A percentile compares a stretch with the other conserved stretches of the same genome.
phyloP scores from a whole-genome alignment of 2,113 vertebrate species.

The Callionymus lyra region DNA sequence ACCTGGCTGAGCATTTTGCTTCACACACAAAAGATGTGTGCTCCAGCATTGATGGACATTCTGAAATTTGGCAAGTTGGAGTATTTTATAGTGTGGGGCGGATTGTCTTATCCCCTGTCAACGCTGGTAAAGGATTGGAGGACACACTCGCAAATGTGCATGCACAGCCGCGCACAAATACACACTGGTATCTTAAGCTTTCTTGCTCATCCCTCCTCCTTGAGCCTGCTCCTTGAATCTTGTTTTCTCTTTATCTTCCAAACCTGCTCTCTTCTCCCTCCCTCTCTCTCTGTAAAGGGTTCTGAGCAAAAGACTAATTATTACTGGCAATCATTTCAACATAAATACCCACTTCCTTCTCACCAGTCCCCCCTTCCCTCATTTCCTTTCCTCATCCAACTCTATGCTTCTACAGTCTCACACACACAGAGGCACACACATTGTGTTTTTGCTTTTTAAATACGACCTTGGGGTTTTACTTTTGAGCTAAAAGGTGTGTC shows the following conservation, averaged over 20 bases:
- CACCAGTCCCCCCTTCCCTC: slow-evolving; percentile 9
- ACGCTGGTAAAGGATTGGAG: slow-evolving; percentile 52
- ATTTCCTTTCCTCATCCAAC: not conserved
- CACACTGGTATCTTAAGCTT: slow-evolving; percentile 10
- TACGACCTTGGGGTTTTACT: slow-evolving; percentile 39
- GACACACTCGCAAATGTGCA: slow-evolving; percentile 10
- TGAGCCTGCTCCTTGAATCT: slow-evolving; percentile 21
- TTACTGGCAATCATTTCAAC: slow-evolving; percentile 60
- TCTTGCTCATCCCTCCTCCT: slow-evolving; percentile 13
- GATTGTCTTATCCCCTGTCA: slow-evolving; percentile 69
- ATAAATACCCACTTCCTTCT: slow-evolving; percentile 51
- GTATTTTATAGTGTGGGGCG: slow-evolving; percentile 57
- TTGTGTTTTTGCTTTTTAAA: slow-evolving; percentile 41
- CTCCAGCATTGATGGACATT: slow-evolving; percentile 53
- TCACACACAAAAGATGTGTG: slow-evolving; percentile 11
- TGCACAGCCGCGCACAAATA: slow-evolving; percentile 7
- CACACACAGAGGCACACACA: no score
- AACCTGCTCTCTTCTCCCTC: slow-evolving; percentile 16
- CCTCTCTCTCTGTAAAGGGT: slow-evolving; percentile 36
- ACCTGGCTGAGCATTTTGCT: slow-evolving; percentile 1
- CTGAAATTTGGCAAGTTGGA: slow-evolving; percentile 51
- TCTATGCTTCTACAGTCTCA: not conserved
- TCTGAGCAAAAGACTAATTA: slow-evolving; percentile 62
- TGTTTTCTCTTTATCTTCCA: slow-evolving; percentile 22
- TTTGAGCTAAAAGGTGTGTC: slow-evolving; percentile 26